These are phyloP conservation scores for Pipistrellus kuhlii DNA, from an alignment of 2,797 vertebrate genomes.

Conservation along the genomic window DNA sequence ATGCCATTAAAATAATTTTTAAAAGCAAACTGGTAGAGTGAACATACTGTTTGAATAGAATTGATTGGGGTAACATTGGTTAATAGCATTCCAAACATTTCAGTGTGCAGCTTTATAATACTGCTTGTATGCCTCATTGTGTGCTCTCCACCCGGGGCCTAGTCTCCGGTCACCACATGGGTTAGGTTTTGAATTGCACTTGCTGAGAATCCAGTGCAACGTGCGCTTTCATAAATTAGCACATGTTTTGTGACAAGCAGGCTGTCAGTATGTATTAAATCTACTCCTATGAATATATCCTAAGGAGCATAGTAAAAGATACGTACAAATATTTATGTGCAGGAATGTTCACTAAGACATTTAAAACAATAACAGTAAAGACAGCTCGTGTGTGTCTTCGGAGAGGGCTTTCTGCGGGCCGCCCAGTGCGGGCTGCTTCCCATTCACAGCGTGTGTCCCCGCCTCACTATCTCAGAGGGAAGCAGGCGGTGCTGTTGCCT, in stretches of 20 bases:
- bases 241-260: not conserved
- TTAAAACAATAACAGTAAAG: not conserved
- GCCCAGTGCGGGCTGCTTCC: not conserved
- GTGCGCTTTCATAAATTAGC: not conserved
- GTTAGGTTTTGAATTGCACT: not conserved
- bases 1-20: not conserved
- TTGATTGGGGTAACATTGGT: not conserved
- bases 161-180: too few species aligned
- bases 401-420: not conserved
- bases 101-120: not conserved
- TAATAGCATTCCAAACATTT: not conserved
- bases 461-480: not conserved
- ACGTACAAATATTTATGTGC: not conserved
- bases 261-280: not conserved
- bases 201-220: not conserved
- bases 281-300: not conserved
- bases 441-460: too few species aligned
- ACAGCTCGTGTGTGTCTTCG: not conserved
- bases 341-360: not conserved
- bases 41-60: not conserved
- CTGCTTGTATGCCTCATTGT: not conserved
- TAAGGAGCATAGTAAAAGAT: conserved; percentile 9
- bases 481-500: too few species aligned
- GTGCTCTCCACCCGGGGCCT: too few species aligned
- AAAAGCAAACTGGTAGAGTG: not conserved